phyloP scores from a whole-genome alignment of 2,113 vertebrate species.

The Bungarus multicinctus region DNA sequence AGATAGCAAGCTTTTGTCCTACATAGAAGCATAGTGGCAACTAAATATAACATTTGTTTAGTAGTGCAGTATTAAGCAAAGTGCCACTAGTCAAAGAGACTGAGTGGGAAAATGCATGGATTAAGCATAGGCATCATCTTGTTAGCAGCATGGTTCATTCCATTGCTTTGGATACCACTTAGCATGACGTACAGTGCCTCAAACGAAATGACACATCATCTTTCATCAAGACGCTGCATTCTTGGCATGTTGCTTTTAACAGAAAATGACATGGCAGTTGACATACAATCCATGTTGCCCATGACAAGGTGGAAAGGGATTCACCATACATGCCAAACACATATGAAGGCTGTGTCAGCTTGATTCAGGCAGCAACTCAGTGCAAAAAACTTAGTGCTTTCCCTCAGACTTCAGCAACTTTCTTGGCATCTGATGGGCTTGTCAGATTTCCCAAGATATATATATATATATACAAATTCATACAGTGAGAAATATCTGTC shows the following conservation, averaged over 20 bases:
- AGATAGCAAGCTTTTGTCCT: not conserved
- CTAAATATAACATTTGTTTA: conserved; percentile 38
- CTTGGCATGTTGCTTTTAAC: conserved; percentile 9
- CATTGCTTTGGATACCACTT: not conserved
- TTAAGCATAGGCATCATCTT: not conserved
- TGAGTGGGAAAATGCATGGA: not conserved
- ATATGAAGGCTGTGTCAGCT: not conserved
- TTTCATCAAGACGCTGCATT: conserved; percentile 1
- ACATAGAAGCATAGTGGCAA: conserved; percentile 42
- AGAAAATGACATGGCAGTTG: not conserved
- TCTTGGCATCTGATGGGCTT: conserved; percentile 13
- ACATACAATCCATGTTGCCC: not conserved
- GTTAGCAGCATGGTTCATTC: not conserved
- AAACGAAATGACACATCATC: not conserved
- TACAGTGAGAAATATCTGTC: not conserved
- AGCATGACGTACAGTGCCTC: conserved; percentile 4
- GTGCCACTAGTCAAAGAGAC: conserved; percentile 31
- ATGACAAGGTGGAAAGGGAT: not conserved
- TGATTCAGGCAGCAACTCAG: conserved; percentile 22
- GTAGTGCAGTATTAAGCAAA: conserved; percentile 31
- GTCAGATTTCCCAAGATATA: conserved; percentile 24
- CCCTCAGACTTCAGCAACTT: conserved; percentile 17
- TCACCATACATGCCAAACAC: not conserved
- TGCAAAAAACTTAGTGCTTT: conserved; percentile 13
- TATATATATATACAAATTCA: not conserved